Evolutionary conservation across 2,113 vertebrate genomes (phyloP).

Genomic region (Labeo catla): DNA sequence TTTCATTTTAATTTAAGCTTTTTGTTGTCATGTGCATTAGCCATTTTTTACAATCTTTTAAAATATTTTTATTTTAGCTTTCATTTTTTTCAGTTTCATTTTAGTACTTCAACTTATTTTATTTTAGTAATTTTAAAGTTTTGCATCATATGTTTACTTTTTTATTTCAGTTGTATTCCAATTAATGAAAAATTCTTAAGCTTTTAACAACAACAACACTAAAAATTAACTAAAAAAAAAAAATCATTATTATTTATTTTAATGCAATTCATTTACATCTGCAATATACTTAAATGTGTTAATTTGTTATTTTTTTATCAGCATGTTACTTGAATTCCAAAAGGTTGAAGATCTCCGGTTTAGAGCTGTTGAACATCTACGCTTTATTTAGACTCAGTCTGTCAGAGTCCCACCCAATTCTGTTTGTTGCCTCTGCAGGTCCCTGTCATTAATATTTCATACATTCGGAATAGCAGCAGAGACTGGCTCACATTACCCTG

Average conservation of each 20-base stretch:
- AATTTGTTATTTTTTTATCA: neutral
- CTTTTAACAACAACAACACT: neutral
- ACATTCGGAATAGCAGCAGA: constrained; percentile 57
- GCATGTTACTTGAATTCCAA: neutral
- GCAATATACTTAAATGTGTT: neutral
- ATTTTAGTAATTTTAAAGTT: neutral
- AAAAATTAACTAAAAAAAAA: neutral
- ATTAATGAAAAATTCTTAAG: neutral
- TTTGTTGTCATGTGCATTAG: no score
- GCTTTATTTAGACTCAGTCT: constrained; percentile 53
- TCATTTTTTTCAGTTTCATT: no score
- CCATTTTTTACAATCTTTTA: no score
- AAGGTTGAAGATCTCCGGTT: neutral
- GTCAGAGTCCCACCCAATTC: constrained; percentile 51
- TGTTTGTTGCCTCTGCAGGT: constrained; percentile 45
- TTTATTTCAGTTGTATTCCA: neutral
- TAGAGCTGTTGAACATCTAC: neutral
- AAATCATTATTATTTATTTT: neutral
- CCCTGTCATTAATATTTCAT: constrained; percentile 72
- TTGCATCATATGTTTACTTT: neutral
- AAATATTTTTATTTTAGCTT: no score
- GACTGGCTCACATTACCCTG: constrained; percentile 64
- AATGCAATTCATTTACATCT: neutral
- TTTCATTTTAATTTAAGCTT: no score
- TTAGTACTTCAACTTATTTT: no score